Evolutionary conservation across 2,113 vertebrate genomes (phyloP).

Genomic region (Willisornis vidua): DNA sequence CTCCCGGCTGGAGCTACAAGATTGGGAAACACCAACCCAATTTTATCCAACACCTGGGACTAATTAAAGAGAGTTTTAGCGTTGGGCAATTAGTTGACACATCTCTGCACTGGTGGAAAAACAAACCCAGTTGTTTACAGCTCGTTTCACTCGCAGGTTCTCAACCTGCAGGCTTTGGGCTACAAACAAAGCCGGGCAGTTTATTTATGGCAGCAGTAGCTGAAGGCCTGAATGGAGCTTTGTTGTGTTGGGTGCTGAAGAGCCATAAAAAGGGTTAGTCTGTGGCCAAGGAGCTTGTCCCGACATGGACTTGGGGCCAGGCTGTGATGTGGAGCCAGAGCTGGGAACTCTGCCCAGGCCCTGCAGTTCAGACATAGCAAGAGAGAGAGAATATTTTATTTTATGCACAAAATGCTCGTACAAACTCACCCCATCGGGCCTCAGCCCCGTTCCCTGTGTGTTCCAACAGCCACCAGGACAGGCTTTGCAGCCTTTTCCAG

Average conservation of each 20-base stretch:
- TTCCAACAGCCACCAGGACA: not conserved
- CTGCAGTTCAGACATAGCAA: slow-evolving; percentile 5
- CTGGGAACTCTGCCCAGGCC: slow-evolving; percentile 44
- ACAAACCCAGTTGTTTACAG: not conserved
- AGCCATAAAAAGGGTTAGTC: slow-evolving; percentile 7
- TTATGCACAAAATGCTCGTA: not conserved
- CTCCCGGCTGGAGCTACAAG: not conserved
- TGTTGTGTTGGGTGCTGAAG: not conserved
- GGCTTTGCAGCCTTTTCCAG: not conserved
- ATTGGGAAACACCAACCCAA: not conserved
- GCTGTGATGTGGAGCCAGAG: slow-evolving; percentile 46
- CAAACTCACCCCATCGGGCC: not conserved
- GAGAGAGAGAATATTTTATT: not conserved
- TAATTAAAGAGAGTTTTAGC: not conserved
- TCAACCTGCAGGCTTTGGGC: not conserved
- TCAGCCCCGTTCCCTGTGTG: not conserved
- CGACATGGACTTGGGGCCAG: slow-evolving; percentile 9
- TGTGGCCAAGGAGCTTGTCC: slow-evolving; percentile 24
- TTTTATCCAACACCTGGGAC: not conserved
- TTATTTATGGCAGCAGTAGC: not conserved
- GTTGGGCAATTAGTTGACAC: not conserved
- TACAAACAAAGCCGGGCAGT: not conserved
- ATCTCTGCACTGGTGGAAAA: not conserved
- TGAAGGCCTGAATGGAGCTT: not conserved
- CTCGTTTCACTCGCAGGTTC: not conserved